Evolutionary conservation across 2,113 vertebrate species (phyloP).

Genomic region (Nannobrachium achirus): DNA sequence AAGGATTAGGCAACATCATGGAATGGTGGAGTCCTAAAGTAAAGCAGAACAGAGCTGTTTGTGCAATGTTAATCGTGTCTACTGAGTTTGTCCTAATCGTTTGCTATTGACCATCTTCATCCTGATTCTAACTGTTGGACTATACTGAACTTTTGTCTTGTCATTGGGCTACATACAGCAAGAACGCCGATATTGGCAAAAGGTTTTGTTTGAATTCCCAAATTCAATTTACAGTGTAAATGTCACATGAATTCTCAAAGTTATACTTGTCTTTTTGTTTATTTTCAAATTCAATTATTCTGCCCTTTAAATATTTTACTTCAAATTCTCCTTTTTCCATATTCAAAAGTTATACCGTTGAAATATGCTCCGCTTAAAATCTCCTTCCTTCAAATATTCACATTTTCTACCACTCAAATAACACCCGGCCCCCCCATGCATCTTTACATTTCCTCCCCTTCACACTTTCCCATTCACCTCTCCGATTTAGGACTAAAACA

Average conservation of each 20-base stretch:
- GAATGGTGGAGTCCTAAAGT: conserved; percentile 56
- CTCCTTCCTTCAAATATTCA: too few relatives aligned
- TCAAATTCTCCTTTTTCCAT: conserved; percentile 1
- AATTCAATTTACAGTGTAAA: conserved; percentile 8
- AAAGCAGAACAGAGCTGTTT: conserved; percentile 40
- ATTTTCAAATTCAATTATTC: neutral
- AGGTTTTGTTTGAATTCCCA: neutral
- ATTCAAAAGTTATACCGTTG: neutral
- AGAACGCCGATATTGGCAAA: conserved; percentile 26
- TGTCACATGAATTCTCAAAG: conserved; percentile 21
- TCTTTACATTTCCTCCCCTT: neutral
- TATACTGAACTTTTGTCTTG: neutral
- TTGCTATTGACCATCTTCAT: neutral
- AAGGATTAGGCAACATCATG: conserved; percentile 53
- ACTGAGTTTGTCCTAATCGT: conserved; percentile 26
- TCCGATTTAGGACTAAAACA: conserved; percentile 40
- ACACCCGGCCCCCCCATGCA: too few relatives aligned
- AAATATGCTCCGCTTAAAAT: too few relatives aligned
- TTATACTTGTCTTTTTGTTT: neutral
- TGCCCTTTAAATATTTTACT: conserved; percentile 24
- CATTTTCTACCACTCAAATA: too few relatives aligned
- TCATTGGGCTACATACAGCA: conserved; percentile 10
- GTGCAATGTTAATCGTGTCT: conserved; percentile 37
- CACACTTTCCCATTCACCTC: conserved; percentile 14
- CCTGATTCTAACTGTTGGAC: too few relatives aligned